Conservation (phyloP, 2,797 vertebrate genomes). For the Staurois parvus region DNA sequence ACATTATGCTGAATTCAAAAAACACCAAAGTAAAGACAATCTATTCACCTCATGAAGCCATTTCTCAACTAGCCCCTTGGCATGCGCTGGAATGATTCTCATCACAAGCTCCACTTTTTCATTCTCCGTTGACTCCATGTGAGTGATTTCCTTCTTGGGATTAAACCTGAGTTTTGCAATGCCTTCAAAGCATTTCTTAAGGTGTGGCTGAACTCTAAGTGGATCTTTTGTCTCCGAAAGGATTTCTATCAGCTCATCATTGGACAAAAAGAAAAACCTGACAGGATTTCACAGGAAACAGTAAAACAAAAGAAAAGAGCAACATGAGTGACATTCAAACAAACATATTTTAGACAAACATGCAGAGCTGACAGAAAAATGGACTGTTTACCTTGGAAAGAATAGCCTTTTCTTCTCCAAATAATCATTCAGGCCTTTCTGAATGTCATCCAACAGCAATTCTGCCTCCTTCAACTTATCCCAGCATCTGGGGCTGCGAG, state of each 20-base stretch:
- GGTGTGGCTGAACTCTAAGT: slow-evolving; percentile 68
- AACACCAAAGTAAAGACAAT: slow-evolving; percentile 77
- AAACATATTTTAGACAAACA: slow-evolving; percentile 70
- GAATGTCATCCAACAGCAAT: slow-evolving; percentile 80
- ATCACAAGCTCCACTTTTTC: slow-evolving; percentile 77
- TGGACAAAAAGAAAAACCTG: slow-evolving; percentile 59
- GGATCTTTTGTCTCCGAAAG: slow-evolving; percentile 75
- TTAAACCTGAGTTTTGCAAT: slow-evolving; percentile 79
- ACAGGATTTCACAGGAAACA: slow-evolving; percentile 1
- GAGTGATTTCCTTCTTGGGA: slow-evolving; percentile 77
- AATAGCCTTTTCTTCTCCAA: slow-evolving; percentile 77
- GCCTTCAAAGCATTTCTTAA: slow-evolving; percentile 77
- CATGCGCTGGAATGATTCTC: slow-evolving; percentile 77
- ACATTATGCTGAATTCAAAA: slow-evolving; percentile 70
- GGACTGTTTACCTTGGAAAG: slow-evolving; percentile 80
- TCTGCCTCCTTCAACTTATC: slow-evolving; percentile 79
- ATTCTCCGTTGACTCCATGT: slow-evolving; percentile 81
- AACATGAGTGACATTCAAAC: slow-evolving; percentile 69
- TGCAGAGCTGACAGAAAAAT: slow-evolving; percentile 69
- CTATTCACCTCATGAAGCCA: slow-evolving; percentile 82
- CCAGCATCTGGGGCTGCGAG: slow-evolving; percentile 80
- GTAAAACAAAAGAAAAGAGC: slow-evolving; percentile 63
- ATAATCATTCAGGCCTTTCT: slow-evolving; percentile 77
- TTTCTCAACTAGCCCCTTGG: slow-evolving; percentile 83
- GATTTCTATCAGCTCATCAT: slow-evolving; percentile 67